Base-by-base conservation (phyloP, 2,888 invertebrate genomes). In the Biston stratarius region DNA sequence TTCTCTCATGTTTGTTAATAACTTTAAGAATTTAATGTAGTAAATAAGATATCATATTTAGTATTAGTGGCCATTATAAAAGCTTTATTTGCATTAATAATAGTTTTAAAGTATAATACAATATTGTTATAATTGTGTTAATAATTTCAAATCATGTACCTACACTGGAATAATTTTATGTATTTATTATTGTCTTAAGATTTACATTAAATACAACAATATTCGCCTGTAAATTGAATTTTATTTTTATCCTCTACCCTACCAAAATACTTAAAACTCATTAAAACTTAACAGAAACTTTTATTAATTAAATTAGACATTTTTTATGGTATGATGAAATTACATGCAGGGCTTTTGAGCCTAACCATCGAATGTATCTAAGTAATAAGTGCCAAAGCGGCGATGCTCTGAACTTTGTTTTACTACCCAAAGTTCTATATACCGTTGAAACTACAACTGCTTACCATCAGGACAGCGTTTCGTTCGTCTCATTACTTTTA, bases 201-300 rank as follows among this genome's bases (percentile, higher is more conserved):
- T 89, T 87, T 88, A 89, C 89, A 90, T 89, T 88, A 86, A 89
- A 90, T 88, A 71, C 76, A 83, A 89, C 87, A 91, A 89, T 91
- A 92, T 91, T 91, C 91, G 91, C 91, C 91, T 91, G 86, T 86
- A 88, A 73, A 78, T 72, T 67, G 59, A 67, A 72, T 80, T 87
- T 89, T 59, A 42, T 55, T 55, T 24, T 7, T 12, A n/a, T 24
- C 33, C 24, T 12, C 42, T 42, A 42, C 38, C 38, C 38, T 6
- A 38, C 9, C 9, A 8, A 38, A 38, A 38, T 38, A 38, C 6
- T 5, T 7, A 36, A 36, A 36, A 36, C 5, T 36, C 7, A 7
- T 36, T 36, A 36, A 36, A 6, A 5, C 36, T n/a, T n/a, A n/a
- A n/a, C n/a, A n/a, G n/a, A n/a, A n/a, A n/a, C n/a, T n/a, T n/a